Evolutionary conservation across 2,797 vertebrate genomes (phyloP).

Genomic region (Columba guinea): DNA sequence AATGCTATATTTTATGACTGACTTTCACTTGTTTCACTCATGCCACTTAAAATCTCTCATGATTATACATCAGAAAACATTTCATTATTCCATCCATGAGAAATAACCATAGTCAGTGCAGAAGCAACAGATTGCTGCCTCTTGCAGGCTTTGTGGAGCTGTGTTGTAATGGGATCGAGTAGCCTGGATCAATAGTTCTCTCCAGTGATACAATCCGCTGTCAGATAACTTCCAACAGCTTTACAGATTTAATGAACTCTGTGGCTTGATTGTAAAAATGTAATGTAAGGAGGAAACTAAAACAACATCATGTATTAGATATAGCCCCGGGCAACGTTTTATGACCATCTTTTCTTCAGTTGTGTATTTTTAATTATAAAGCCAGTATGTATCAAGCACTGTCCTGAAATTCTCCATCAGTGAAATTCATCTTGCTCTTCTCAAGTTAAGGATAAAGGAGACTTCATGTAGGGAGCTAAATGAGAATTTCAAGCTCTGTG

Average conservation of each 20-base stretch:
- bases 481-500: slow-evolving; percentile 29
- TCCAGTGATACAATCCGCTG: slow-evolving; percentile 54
- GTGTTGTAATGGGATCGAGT: slow-evolving; percentile 67
- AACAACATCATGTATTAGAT: slow-evolving; percentile 65
- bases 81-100: slow-evolving; percentile 70
- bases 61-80: slow-evolving; percentile 72
- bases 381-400: slow-evolving; percentile 55
- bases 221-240: slow-evolving; percentile 60
- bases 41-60: slow-evolving; percentile 73
- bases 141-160: slow-evolving; percentile 61
- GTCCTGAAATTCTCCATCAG: slow-evolving; percentile 50
- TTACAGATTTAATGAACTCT: slow-evolving; percentile 72
- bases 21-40: slow-evolving; percentile 65
- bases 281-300: slow-evolving; percentile 62
- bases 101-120: slow-evolving; percentile 69
- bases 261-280: slow-evolving; percentile 64
- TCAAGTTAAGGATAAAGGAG: slow-evolving; percentile 53
- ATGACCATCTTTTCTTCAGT: slow-evolving; percentile 49
- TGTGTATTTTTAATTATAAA: slow-evolving; percentile 70
- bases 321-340: slow-evolving; percentile 47
- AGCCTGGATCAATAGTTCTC: slow-evolving; percentile 68
- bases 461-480: slow-evolving; percentile 57
- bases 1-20: slow-evolving; percentile 50
- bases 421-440: slow-evolving; percentile 57
- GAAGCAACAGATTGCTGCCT: slow-evolving; percentile 72